A percentile compares a stretch with the other conserved stretches of the same genome.
phyloP scores from a whole-genome alignment of 53 echinoderm and acorn worm species.

The Holothuria scabra region DNA sequence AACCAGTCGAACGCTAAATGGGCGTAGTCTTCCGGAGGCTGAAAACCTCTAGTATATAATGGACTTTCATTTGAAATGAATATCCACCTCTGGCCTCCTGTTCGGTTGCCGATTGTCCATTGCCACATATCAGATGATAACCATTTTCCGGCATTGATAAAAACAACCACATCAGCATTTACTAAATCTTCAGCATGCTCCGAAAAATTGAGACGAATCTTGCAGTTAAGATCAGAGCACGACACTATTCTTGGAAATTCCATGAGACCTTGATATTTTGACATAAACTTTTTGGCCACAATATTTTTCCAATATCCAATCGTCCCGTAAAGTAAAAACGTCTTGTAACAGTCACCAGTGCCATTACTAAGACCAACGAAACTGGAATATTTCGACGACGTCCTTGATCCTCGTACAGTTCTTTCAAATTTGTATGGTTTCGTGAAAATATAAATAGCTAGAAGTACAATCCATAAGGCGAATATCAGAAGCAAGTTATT shows the following conservation, averaged over 20 bases:
- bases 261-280: not conserved
- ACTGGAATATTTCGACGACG: too few relatives aligned
- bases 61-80: constrained; percentile 5
- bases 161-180: not conserved
- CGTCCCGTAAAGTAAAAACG: constrained; percentile 4
- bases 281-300: not conserved
- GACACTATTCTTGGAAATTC: not conserved
- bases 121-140: constrained; percentile 6
- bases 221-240: not conserved
- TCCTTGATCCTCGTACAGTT: too few relatives aligned
- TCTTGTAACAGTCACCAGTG: not conserved
- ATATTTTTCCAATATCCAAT: not conserved
- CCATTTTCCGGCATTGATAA: too few relatives aligned
- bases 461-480: too few relatives aligned
- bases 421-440: too few relatives aligned
- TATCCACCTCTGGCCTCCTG: not conserved
- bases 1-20: not conserved
- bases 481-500: too few relatives aligned
- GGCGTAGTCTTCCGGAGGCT: not conserved
- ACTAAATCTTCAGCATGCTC: too few relatives aligned
- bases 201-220: too few relatives aligned
- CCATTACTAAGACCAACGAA: too few relatives aligned
- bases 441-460: too few relatives aligned
- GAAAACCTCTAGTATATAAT: not conserved
- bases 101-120: constrained; percentile 19